Percentiles rank a stretch among this genome's conserved stretches.
Conservation (phyloP, 2,797 vertebrate genomes). For the Coregonus ussuriensis region DNA sequence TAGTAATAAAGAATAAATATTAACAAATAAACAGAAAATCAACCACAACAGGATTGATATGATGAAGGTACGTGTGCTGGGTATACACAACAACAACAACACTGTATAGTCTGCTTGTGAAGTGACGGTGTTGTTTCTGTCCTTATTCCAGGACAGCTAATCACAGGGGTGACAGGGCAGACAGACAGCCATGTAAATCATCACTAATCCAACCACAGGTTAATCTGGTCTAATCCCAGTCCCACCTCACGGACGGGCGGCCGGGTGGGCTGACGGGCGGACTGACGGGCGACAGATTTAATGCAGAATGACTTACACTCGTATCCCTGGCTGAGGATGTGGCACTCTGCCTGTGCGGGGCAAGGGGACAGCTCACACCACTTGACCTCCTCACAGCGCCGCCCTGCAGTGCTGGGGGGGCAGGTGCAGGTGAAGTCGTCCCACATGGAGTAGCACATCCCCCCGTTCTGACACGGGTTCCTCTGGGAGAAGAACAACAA, state of each 20-base stretch:
- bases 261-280: too few relatives aligned
- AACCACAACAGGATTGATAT: not conserved
- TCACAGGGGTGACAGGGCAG: constrained; percentile 34
- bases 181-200: constrained; percentile 28
- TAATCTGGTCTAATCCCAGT: constrained; percentile 40
- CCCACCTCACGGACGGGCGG: constrained; percentile 17
- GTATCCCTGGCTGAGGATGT: constrained; percentile 79
- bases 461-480: constrained; percentile 85
- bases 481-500: constrained; percentile 67
- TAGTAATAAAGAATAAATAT: too few relatives aligned
- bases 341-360: constrained; percentile 78
- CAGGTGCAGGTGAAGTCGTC: constrained; percentile 88
- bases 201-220: constrained; percentile 49
- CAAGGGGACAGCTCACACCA: constrained; percentile 87
- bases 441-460: constrained; percentile 84
- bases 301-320: constrained; percentile 80
- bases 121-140: not conserved
- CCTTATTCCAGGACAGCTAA: constrained; percentile 4
- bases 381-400: constrained; percentile 80
- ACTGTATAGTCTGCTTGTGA: not conserved
- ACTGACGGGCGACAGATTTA: constrained; percentile 27
- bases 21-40: not conserved
- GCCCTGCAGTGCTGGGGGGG: constrained; percentile 80
- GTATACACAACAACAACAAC: not conserved
- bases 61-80: not conserved